Percentiles rank a stretch among this genome's conserved stretches.
Conservation (phyloP, 2,888 invertebrate species). For the Nezara viridula region DNA sequence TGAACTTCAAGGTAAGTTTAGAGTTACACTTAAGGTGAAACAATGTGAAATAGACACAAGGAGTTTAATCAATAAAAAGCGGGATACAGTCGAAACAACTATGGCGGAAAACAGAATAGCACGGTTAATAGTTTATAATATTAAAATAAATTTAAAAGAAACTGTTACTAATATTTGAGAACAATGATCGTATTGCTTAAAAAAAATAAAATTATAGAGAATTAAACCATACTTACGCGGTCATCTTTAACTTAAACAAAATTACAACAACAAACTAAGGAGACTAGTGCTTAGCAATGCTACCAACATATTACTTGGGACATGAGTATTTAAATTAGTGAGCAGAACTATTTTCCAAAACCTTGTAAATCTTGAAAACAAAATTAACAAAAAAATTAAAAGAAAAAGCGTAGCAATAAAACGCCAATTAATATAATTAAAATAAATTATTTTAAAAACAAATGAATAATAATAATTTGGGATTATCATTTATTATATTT, state of each 20-base stretch:
- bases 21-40: not conserved
- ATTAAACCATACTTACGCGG: conserved; percentile 37
- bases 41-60: conserved; percentile 11
- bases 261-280: conserved; percentile 46
- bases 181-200: not conserved
- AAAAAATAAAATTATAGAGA: not conserved
- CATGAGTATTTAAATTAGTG: conserved; percentile 36
- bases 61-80: conserved; percentile 55
- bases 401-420: not conserved
- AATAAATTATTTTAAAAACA: not conserved
- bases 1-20: not conserved
- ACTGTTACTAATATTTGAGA: not conserved
- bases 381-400: not conserved
- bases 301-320: conserved; percentile 32
- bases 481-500: not conserved
- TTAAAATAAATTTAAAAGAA: not conserved
- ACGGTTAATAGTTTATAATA: conserved; percentile 1
- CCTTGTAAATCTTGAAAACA: not conserved
- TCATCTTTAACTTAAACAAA: conserved; percentile 47
- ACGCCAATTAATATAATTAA: not conserved
- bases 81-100: conserved; percentile 54
- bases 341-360: conserved; percentile 32
- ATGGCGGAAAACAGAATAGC: conserved; percentile 54
- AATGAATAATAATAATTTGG: not conserved
- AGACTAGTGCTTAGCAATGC: conserved; percentile 49